Percentiles rank a stretch among this genome's conserved stretches.
These are phyloP conservation scores for Tetheella fluctuosa DNA, from an alignment of 2,888 invertebrate species.

Conservation along the genomic window DNA sequence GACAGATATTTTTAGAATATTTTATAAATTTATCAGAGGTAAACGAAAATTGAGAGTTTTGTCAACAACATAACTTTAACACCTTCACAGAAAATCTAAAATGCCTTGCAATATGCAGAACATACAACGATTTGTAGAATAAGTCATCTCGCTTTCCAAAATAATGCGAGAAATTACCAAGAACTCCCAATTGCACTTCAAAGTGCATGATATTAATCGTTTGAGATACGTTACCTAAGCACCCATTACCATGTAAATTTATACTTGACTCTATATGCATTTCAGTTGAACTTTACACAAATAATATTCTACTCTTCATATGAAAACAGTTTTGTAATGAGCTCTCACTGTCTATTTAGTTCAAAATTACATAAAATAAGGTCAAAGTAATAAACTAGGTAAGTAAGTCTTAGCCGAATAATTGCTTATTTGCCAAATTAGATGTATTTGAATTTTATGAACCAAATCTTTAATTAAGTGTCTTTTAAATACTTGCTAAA, in stretches of 20 bases:
- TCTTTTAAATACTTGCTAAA: no score
- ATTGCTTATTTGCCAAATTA: no score
- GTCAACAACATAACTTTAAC: neutral
- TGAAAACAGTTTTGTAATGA: slow-evolving; percentile 36
- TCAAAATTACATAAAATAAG: neutral
- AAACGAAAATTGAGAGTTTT: no score
- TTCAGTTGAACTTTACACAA: slow-evolving; percentile 40
- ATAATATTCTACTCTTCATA: slow-evolving; percentile 38
- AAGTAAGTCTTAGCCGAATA: neutral
- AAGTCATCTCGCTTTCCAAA: neutral
- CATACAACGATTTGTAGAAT: neutral
- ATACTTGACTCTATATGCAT: slow-evolving; percentile 48
- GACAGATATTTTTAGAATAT: no score
- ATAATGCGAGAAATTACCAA: slow-evolving; percentile 3
- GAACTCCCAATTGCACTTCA: neutral
- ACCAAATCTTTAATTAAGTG: no score
- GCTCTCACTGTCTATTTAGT: slow-evolving; percentile 13
- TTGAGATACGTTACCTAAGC: neutral
- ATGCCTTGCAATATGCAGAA: neutral
- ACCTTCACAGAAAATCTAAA: neutral
- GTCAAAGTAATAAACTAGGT: neutral
- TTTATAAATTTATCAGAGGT: no score
- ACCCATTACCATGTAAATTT: slow-evolving; percentile 56
- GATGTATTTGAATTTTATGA: no score
- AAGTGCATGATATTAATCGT: slow-evolving; percentile 2